Evolutionary conservation across 2,888 invertebrate genomes (phyloP), one percentile per base, ranked within the genome.

Genomic region (Metopia argyrocephala): DNA sequence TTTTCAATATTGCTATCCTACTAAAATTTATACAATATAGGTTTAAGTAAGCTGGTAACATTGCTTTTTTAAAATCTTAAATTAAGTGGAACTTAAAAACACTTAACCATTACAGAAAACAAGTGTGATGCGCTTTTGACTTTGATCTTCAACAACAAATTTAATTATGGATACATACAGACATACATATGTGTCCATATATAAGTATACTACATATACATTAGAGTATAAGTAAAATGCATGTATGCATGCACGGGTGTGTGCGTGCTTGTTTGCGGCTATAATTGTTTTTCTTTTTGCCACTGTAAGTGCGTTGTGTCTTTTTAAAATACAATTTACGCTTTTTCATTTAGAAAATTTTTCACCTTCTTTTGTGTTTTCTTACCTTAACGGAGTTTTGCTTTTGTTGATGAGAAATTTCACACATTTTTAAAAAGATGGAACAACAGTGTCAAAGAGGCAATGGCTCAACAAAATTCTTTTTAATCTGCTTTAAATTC

Each of bases 371-470:
- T 69, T 59, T 5, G 18, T 48, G 1, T 48, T 18, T 21, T 23
- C 38, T 15, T n/a, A n/a, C n/a, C n/a, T 15, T 38, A 38, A 38
- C 38, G 38, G 38, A 5, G 5, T 52, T 38, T 27, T 9, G 23
- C 5, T 48, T 54, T 23, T 64, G 21, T 65, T 38, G 20, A 31
- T 38, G 25, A 18, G 9, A 59, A 59, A 50, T 62, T 68, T 76
- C 65, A 68, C 75, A 68, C 75, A 62, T 54, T 68, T 50, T 62
- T 59, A 50, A 50, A 25, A 74, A 56, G 48, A 5, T 31, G 31
- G 5, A 31, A 66, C 25, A 59, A 50, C 27, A 59, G 28, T n/a
- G n/a, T n/a, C n/a, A 48, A 57, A 28, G 28, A 70, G n/a, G 25
- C 2, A 23, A 73, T 73, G 28, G 21, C 46, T 56, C 12, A n/a